Conservation (phyloP, 2,888 invertebrate species). For the Galeruca laticollis region DNA sequence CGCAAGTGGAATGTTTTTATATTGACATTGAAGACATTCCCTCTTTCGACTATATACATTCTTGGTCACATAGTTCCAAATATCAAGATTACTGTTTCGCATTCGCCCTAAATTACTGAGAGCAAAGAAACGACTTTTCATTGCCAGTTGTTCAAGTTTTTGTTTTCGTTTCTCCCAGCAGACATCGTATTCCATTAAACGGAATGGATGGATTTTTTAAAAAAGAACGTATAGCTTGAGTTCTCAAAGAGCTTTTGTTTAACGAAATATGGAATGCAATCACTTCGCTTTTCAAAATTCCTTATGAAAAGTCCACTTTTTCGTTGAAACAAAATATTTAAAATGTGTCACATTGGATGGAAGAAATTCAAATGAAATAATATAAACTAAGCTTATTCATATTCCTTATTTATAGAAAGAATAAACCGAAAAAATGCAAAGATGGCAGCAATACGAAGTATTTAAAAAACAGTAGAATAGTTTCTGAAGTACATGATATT, state of each 20-base stretch:
- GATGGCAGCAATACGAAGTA: no score
- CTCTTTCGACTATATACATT: slow-evolving; percentile 27
- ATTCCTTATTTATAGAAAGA: no score
- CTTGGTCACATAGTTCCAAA: slow-evolving; percentile 27
- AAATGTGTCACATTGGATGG: no score
- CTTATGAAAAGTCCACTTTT: no score
- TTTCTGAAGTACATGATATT: no score
- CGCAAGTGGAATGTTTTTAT: slow-evolving; percentile 27
- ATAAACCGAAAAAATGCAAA: no score
- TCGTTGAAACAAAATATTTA: no score
- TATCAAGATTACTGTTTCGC: slow-evolving; percentile 27
- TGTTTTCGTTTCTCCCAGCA: neutral
- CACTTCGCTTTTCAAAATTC: no score
- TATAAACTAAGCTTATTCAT: no score
- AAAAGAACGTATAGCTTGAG: neutral
- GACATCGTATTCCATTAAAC: slow-evolving; percentile 7
- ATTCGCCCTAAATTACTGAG: slow-evolving; percentile 29
- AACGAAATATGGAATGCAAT: neutral
- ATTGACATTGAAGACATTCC: slow-evolving; percentile 29
- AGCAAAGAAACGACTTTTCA: slow-evolving; percentile 30
- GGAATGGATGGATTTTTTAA: slow-evolving; percentile 2
- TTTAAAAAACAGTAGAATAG: no score
- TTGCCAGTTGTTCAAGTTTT: slow-evolving; percentile 28
- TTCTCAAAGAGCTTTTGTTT: slow-evolving; percentile 6
- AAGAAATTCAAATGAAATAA: no score